Evolutionary conservation across 2,797 vertebrate species (phyloP).

Genomic region (Peromyscus eremicus): DNA sequence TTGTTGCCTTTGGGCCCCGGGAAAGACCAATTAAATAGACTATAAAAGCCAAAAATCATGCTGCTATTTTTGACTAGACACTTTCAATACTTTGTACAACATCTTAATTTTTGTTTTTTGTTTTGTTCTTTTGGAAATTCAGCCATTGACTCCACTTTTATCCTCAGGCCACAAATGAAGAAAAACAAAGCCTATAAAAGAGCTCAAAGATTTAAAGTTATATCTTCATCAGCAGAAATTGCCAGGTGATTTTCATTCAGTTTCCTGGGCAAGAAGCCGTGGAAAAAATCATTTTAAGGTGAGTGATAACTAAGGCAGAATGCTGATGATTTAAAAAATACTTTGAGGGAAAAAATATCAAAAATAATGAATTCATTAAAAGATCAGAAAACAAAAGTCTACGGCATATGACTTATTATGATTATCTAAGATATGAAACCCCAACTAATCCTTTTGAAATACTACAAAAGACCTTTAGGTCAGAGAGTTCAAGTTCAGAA

Average conservation of each 20-base stretch:
- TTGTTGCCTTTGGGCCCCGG: slow-evolving; percentile 48
- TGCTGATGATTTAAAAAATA: slow-evolving; percentile 30
- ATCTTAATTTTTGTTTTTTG: slow-evolving; percentile 66
- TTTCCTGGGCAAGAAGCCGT: slow-evolving; percentile 32
- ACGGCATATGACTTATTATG: neutral
- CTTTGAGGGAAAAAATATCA: neutral
- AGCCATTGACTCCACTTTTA: slow-evolving; percentile 57
- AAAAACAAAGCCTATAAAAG: slow-evolving; percentile 58
- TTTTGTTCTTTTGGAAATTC: slow-evolving; percentile 70
- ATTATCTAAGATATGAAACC: slow-evolving; percentile 31
- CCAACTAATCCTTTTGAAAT: neutral
- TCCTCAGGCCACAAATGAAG: slow-evolving; percentile 59
- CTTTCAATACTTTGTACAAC: slow-evolving; percentile 65
- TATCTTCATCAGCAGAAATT: slow-evolving; percentile 52
- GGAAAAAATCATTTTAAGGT: slow-evolving; percentile 55
- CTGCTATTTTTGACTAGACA: slow-evolving; percentile 64
- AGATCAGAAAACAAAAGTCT: slow-evolving; percentile 14
- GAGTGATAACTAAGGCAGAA: slow-evolving; percentile 4
- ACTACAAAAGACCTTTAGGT: neutral
- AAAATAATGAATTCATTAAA: slow-evolving; percentile 31
- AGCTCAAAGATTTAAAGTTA: slow-evolving; percentile 49
- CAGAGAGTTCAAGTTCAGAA: slow-evolving; percentile 29
- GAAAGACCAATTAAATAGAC: slow-evolving; percentile 68
- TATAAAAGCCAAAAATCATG: slow-evolving; percentile 74
- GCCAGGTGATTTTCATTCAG: slow-evolving; percentile 58